Conservation (phyloP, 2,888 invertebrate species). For the Petrolisthes cinctipes region DNA sequence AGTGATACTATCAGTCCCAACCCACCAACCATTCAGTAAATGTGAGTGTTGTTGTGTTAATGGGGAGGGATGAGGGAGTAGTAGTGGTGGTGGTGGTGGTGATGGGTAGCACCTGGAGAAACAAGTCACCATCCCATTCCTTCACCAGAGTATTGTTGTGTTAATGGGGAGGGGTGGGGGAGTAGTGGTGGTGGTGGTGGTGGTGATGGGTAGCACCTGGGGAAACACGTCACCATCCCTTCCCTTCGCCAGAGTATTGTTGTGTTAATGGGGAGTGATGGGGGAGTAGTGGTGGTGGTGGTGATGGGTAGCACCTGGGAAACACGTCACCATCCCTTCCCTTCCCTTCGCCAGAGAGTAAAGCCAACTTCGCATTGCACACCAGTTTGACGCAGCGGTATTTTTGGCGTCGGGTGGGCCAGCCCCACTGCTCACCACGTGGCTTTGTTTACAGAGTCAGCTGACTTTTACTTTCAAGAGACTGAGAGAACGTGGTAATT, state of each 20-base stretch:
- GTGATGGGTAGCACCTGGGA: background rate
- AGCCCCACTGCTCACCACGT: slow-evolving; percentile 20
- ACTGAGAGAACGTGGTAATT: too few species aligned
- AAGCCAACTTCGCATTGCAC: slow-evolving; percentile 16
- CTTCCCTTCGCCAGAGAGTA: background rate
- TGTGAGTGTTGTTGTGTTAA: too few species aligned
- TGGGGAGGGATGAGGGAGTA: too few species aligned
- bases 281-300: slow-evolving; percentile 9
- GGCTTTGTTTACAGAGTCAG: slow-evolving; percentile 29
- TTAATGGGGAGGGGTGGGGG: background rate
- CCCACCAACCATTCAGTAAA: too few species aligned
- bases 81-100: too few species aligned
- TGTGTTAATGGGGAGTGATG: background rate
- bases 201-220: too few species aligned
- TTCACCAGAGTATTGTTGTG: too few species aligned
- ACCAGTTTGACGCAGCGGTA: background rate
- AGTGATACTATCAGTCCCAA: too few species aligned
- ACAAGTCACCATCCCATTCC: too few species aligned
- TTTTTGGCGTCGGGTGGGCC: background rate
- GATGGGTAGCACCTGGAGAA: too few species aligned
- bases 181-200: background rate
- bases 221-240: too few species aligned
- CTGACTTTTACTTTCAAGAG: background rate
- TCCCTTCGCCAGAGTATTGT: too few species aligned
- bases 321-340: background rate